Base-by-base conservation (phyloP, 2,888 invertebrate genomes). In the Cantharis rustica region DNA sequence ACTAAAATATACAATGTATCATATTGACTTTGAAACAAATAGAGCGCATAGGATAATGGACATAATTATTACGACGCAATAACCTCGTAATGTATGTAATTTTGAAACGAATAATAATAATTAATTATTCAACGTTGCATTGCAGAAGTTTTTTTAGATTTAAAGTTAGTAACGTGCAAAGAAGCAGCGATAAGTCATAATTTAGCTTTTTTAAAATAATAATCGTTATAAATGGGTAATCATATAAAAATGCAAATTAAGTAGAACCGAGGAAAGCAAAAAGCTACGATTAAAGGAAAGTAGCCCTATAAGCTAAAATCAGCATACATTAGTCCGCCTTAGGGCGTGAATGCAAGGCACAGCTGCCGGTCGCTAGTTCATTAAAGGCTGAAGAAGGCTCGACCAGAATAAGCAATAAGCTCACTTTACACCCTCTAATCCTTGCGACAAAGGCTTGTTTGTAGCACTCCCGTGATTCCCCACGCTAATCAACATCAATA, bases 341-440 rank as follows among this genome's bases (percentile, higher is more conserved):
- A 72, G 80, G 81, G 81, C 81, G 83, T 80, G 77, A 80, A 80
- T 74, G 78, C 76, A 79, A 79, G 80, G 79, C 79, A 79, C 78
- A 80, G 78, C 79, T 80, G 78, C 79, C 80, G 77, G 78, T 76
- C 79, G 79, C 81, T 77, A 83, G 83, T 84, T 84, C 83, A 84
- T 84, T 84, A 84, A 79, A 78, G 81, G 79, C 77, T 80, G 82
- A 82, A 81, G 83, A 81, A 80, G 81, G 81, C 83, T 80, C 82
- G 83, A 81, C 83, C 83, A 81, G 84, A 84, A 84, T 84, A 84
- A 83, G 83, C 84, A 84, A 84, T 84, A 84, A 84, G 84, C 84
- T 80, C 80, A 81, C 82, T 84, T 84, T 84, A 83, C 83, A 83
- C 83, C 81, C 82, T 81, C 83, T 84, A 84, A 84, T 83, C 83